These are phyloP conservation scores for Lagocephalus sceleratus DNA, from an alignment of 2,797 vertebrate genomes.

Conservation along the genomic window DNA sequence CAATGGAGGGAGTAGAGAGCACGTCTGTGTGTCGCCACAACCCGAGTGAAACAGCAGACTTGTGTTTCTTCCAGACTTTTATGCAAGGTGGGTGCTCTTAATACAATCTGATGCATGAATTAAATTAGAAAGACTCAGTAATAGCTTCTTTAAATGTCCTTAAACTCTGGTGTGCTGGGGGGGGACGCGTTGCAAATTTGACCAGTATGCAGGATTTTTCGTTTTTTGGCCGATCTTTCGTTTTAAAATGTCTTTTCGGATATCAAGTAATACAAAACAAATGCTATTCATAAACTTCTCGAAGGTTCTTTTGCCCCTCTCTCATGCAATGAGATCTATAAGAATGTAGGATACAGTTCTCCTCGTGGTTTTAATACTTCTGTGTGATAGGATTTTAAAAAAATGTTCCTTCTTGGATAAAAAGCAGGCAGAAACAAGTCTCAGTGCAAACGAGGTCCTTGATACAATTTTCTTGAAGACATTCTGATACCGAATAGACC, in stretches of 20 bases:
- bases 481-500: slow-evolving; percentile 20
- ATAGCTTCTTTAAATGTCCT: slow-evolving; percentile 63
- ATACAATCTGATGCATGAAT: slow-evolving; percentile 59
- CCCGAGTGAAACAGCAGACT: slow-evolving; percentile 43
- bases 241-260: slow-evolving; percentile 67
- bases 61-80: slow-evolving; percentile 46
- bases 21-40: slow-evolving; percentile 44
- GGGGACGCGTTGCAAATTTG: slow-evolving; percentile 62
- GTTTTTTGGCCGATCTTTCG: slow-evolving; percentile 52
- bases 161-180: slow-evolving; percentile 51
- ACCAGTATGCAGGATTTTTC: slow-evolving; percentile 33
- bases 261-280: slow-evolving; percentile 71
- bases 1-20: slow-evolving; percentile 36
- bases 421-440: slow-evolving; percentile 55
- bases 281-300: slow-evolving; percentile 52
- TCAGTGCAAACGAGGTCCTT: slow-evolving; percentile 19
- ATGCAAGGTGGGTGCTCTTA: slow-evolving; percentile 56
- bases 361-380: slow-evolving; percentile 48
- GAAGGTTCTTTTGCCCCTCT: slow-evolving; percentile 39
- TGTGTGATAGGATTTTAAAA: slow-evolving; percentile 40
- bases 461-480: slow-evolving; percentile 25
- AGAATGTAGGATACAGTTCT: slow-evolving; percentile 71
- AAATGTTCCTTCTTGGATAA: slow-evolving; percentile 56
- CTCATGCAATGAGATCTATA: slow-evolving; percentile 74
- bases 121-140: slow-evolving; percentile 61